phyloP scores from a whole-genome alignment of 2,797 vertebrate genomes.

The Anguilla obscura region DNA sequence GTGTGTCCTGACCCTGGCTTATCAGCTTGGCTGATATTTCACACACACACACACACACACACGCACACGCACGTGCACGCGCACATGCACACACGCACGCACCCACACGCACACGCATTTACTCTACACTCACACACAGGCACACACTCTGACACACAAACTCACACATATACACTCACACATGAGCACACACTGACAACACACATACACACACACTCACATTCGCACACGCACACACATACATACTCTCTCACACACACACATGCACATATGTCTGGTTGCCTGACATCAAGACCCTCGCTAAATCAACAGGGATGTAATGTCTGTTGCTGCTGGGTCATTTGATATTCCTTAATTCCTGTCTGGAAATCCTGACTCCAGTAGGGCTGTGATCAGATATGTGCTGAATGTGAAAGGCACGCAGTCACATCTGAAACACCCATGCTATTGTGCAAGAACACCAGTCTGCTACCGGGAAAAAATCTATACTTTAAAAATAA shows the following conservation, averaged over 20 bases:
- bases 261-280: not conserved
- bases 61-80: not conserved
- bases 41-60: not conserved
- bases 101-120: not conserved
- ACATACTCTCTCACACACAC: not conserved
- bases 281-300: not conserved
- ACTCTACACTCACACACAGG: not conserved
- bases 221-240: not conserved
- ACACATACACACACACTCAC: not conserved
- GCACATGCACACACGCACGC: not conserved
- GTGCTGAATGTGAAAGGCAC: not conserved
- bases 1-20: not conserved
- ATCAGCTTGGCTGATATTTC: not conserved
- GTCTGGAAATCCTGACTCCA: constrained; percentile 23
- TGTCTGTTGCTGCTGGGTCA: not conserved
- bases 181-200: not conserved
- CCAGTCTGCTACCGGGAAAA: not conserved
- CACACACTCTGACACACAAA: not conserved
- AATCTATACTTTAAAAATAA: not conserved
- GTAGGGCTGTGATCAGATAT: not conserved
- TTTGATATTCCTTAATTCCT: not conserved
- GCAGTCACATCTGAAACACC: not conserved
- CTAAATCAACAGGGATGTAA: not conserved
- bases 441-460: not conserved
- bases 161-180: not conserved